Conservation (phyloP, 2,113 vertebrate genomes). For the Paedocypris sp. region DNA sequence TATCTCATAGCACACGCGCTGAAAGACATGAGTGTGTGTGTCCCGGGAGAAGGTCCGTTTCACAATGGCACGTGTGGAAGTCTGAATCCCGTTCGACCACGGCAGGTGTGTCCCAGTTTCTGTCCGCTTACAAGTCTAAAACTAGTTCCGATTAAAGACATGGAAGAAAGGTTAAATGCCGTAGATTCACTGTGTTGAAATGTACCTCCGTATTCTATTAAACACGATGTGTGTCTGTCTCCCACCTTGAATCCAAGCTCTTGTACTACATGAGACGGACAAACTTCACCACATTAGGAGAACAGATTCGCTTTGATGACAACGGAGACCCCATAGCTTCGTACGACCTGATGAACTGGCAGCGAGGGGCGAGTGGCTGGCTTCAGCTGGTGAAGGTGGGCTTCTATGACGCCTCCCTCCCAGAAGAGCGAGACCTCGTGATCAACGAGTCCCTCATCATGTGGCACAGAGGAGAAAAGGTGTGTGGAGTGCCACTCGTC, state of each 20-base stretch:
- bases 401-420: slow-evolving; percentile 48
- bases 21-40: slow-evolving; percentile 50
- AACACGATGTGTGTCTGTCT: too few species aligned
- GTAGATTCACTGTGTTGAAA: too few species aligned
- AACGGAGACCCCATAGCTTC: slow-evolving; percentile 59
- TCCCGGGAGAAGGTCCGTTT: slow-evolving; percentile 44
- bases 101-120: slow-evolving; percentile 48
- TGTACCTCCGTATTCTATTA: too few species aligned
- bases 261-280: slow-evolving; percentile 52
- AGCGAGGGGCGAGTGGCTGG: slow-evolving; percentile 43
- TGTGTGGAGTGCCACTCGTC: slow-evolving; percentile 38
- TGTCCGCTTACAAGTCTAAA: background rate
- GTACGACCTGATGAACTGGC: slow-evolving; percentile 64
- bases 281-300: slow-evolving; percentile 47
- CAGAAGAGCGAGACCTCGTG: slow-evolving; percentile 29
- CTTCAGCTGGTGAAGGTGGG: slow-evolving; percentile 51
- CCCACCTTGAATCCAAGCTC: slow-evolving; percentile 38
- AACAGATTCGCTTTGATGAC: slow-evolving; percentile 51
- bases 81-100: slow-evolving; percentile 39
- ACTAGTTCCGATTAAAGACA: background rate
- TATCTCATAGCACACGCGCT: slow-evolving; percentile 58
- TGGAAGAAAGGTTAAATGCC: background rate
- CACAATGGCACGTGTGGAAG: slow-evolving; percentile 47
- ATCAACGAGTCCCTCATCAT: slow-evolving; percentile 48
- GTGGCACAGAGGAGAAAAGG: slow-evolving; percentile 54